phyloP scores from a whole-genome alignment of 2,888 invertebrate species.

The Calephelis perditalis region DNA sequence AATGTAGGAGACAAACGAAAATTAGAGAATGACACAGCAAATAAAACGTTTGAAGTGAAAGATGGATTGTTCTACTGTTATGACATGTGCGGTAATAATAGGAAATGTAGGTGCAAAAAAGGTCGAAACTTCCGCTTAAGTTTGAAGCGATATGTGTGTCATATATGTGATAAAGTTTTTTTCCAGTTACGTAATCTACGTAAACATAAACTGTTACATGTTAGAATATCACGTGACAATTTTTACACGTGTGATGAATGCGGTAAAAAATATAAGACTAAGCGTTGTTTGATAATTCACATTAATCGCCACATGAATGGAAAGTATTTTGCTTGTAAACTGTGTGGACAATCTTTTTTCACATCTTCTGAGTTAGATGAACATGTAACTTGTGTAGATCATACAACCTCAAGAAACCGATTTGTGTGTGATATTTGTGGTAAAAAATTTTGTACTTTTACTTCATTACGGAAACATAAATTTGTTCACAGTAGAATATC shows the following conservation, averaged over 20 bases:
- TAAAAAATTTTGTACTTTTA: neutral
- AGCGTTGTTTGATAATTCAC: neutral
- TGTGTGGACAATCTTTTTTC: neutral
- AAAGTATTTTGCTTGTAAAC: neutral
- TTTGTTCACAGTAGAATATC: neutral
- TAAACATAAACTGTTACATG: neutral
- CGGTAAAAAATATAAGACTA: neutral
- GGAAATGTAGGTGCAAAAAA: too few relatives aligned
- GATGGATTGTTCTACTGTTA: too few relatives aligned
- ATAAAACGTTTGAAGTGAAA: too few relatives aligned
- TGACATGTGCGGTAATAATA: too few relatives aligned
- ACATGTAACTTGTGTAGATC: neutral
- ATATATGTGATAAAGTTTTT: constrained; percentile 2
- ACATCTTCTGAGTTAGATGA: neutral
- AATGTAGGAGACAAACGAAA: too few relatives aligned
- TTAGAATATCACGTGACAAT: neutral
- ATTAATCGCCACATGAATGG: neutral
- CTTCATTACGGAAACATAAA: neutral
- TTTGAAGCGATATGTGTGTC: neutral
- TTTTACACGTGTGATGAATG: neutral
- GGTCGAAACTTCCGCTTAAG: too few relatives aligned
- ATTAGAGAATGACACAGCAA: too few relatives aligned
- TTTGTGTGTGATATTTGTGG: constrained; percentile 3
- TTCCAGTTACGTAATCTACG: neutral
- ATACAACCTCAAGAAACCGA: neutral